Base-by-base conservation (phyloP, 2,113 vertebrate genomes). In the Hippoglossus stenolepis region DNA sequence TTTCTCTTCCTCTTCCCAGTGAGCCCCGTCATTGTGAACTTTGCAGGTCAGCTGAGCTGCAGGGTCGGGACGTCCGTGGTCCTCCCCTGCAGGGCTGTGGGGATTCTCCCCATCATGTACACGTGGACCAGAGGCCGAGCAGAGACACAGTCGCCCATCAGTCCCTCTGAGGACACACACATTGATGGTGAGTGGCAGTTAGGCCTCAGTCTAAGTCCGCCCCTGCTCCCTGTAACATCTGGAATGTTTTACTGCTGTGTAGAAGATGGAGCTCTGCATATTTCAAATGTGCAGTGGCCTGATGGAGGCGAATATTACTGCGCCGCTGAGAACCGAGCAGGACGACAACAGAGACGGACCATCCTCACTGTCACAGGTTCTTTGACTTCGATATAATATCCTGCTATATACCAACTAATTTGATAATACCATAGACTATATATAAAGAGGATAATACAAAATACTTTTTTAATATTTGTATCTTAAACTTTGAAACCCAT, bases 291-390 rank as follows among this genome's bases (percentile, higher is more conserved):
- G 53, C 85, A 91, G 47, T n/a, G 26, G 54, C 83, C 85, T 15
- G 92, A 95, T 51, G 77, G 83, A 40, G 94, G 94, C n/a, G 89
- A 93, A 13, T 95, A 94, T 77, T 90, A 73, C 73, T 95, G 94
- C 28, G 91, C 79, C 5, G 95, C 92, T 35, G 88, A 92, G 82
- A 95, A 94, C 79, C 54, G 72, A 80, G 89, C 90, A 2, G 94
- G 94, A 56, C 85, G 77, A 35, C 90, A 93, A 23, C 87, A 91
- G 80, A 92, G 78, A 77, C 87, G 58, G 0, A 62, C 70, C 11
- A 26, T 76, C 23, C 85, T 95, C 31, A 85, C 26, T 5, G 83
- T 94, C 47, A 85, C 80, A 64, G 92, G 93, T 91, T 69, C 57
- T 64, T 63, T 21, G 0, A 62, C 9, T 12, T 62, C 21, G 1